Evolutionary conservation across 2,797 vertebrate species (phyloP).

Genomic region (Pteropus rufus): DNA sequence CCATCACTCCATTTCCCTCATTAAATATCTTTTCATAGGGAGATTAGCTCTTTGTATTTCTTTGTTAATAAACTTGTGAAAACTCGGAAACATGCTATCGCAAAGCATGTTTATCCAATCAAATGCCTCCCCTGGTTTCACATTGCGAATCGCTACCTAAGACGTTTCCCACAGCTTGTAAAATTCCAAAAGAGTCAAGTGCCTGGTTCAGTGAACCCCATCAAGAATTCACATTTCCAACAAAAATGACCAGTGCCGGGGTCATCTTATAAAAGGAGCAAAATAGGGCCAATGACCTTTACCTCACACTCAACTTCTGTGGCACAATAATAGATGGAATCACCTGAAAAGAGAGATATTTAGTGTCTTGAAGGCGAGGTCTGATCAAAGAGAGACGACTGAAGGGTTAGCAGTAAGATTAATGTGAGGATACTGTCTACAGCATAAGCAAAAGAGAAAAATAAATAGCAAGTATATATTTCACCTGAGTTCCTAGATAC

Average conservation of each 20-base stretch:
- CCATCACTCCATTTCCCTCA: background rate
- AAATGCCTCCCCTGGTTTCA: background rate
- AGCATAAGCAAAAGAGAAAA: background rate
- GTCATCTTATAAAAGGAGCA: background rate
- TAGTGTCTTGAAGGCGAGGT: background rate
- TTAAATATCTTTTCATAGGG: background rate
- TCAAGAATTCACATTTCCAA: background rate
- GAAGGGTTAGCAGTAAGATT: background rate
- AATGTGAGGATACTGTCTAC: background rate
- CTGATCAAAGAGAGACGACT: conserved; percentile 5
- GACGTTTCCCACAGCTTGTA: background rate
- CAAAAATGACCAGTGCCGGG: background rate
- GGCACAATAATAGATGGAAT: background rate
- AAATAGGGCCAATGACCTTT: background rate
- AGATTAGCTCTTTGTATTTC: background rate
- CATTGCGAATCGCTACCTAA: background rate
- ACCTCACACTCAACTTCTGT: background rate
- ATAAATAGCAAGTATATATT: background rate
- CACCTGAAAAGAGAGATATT: conserved; percentile 11
- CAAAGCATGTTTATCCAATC: background rate
- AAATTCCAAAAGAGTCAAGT: background rate
- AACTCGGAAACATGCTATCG: background rate
- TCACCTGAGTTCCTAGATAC: background rate
- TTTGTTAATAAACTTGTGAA: background rate
- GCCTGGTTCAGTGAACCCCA: conserved; percentile 7